These are phyloP conservation scores for Gymnarchus niloticus DNA, from an alignment of 2,113 vertebrate species.

Conservation along the genomic window DNA sequence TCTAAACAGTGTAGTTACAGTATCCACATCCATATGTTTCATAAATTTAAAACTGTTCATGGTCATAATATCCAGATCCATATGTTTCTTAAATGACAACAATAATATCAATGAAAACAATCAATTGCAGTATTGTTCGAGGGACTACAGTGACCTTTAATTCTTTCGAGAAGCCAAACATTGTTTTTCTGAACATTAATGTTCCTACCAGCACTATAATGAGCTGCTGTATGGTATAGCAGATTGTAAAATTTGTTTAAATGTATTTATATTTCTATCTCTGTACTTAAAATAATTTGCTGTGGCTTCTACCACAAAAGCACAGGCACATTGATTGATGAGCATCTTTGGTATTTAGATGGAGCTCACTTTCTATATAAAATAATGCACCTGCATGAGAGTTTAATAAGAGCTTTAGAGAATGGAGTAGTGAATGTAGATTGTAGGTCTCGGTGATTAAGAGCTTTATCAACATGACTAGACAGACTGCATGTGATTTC, in stretches of 20 bases:
- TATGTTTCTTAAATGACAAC: background rate
- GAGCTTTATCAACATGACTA: slow-evolving; percentile 51
- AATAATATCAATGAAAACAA: too few relatives aligned
- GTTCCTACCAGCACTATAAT: background rate
- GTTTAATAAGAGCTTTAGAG: background rate
- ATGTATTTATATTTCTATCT: background rate
- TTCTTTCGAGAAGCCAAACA: background rate
- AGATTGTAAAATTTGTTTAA: background rate
- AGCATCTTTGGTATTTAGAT: slow-evolving; percentile 4
- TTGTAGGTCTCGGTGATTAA: slow-evolving; percentile 60
- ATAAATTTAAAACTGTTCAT: too few relatives aligned
- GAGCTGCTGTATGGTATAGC: background rate
- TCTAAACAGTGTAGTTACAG: too few relatives aligned
- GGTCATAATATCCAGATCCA: too few relatives aligned
- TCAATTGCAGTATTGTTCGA: background rate
- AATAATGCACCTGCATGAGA: background rate
- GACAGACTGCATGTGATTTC: slow-evolving; percentile 52
- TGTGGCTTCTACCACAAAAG: background rate
- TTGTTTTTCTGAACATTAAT: too few relatives aligned
- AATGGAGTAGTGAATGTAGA: slow-evolving; percentile 33
- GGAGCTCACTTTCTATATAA: background rate
- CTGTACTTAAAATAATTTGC: background rate
- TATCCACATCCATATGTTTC: too few relatives aligned
- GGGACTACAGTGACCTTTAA: background rate
- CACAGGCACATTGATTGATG: slow-evolving; percentile 1